Percentiles rank a stretch among this genome's conserved stretches.
phyloP scores from a whole-genome alignment of 2,888 invertebrate species.

The Drosophila lutescens region DNA sequence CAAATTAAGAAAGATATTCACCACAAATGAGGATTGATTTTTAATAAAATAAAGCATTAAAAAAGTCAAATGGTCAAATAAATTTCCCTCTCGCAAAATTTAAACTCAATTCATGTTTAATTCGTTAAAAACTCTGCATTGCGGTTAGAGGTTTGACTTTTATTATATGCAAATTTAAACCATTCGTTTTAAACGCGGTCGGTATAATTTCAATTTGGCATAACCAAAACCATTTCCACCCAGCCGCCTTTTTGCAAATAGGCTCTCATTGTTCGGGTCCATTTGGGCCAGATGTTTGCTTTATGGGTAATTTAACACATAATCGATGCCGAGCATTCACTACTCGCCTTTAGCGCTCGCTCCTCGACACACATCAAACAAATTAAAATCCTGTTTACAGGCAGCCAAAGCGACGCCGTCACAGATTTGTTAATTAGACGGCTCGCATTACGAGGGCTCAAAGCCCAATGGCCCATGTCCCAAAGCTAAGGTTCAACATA shows the following conservation, averaged over 20 bases:
- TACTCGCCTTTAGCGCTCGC: conserved; percentile 13
- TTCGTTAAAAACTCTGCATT: neutral
- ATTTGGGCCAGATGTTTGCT: conserved; percentile 59
- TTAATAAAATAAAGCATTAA: neutral
- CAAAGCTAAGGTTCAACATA: conserved; percentile 23
- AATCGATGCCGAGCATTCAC: conserved; percentile 63
- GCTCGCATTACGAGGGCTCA: conserved; percentile 46
- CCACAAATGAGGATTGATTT: too few species aligned
- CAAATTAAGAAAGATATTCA: too few species aligned
- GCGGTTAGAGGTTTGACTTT: neutral
- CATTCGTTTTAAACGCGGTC: conserved; percentile 11
- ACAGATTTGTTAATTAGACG: conserved; percentile 66
- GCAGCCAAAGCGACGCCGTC: conserved; percentile 48
- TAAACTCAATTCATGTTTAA: neutral
- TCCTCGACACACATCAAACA: conserved; percentile 35
- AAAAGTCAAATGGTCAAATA: too few species aligned
- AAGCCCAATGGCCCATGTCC: conserved; percentile 27
- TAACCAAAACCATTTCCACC: conserved; percentile 12
- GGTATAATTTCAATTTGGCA: conserved; percentile 22
- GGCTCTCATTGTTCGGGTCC: conserved; percentile 41
- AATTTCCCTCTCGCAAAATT: neutral
- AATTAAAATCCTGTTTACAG: conserved; percentile 61
- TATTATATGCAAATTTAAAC: conserved; percentile 8
- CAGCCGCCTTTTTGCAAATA: conserved; percentile 27
- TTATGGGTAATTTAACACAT: conserved; percentile 73